A percentile compares a stretch with the other conserved stretches of the same genome.
phyloP scores from a whole-genome alignment of 2,797 vertebrate genomes.

The Micropoecilia bifurca region DNA sequence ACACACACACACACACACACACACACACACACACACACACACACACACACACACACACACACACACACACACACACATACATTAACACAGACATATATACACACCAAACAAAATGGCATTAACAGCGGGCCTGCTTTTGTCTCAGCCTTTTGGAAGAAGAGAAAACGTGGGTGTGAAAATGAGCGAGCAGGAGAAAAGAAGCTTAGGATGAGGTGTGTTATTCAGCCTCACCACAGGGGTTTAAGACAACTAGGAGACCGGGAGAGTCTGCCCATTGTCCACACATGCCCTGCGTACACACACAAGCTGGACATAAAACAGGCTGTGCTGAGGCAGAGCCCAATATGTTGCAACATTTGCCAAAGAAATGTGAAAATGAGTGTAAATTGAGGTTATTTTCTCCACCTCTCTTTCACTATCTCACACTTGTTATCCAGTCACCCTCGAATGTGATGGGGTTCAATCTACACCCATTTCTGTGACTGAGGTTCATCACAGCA shows the following conservation, averaged over 20 bases:
- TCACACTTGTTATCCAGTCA: constrained; percentile 75
- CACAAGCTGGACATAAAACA: constrained; percentile 57
- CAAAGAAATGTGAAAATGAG: constrained; percentile 88
- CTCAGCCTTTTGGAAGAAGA: constrained; percentile 74
- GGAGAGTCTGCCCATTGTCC: constrained; percentile 84
- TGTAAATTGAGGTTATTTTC: constrained; percentile 88
- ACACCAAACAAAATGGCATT: constrained; percentile 61
- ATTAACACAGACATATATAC: constrained; percentile 16
- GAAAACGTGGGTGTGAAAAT: constrained; percentile 78
- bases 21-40: constrained; percentile 34
- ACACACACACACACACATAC: constrained; percentile 19
- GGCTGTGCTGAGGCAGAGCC: constrained; percentile 60
- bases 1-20: constrained; percentile 14
- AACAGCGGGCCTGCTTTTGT: constrained; percentile 73
- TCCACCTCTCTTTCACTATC: constrained; percentile 66
- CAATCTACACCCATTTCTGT: constrained; percentile 47
- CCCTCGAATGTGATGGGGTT: constrained; percentile 60
- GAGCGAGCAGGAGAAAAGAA: constrained; percentile 72
- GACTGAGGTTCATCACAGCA: constrained; percentile 50
- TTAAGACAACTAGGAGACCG: constrained; percentile 76
- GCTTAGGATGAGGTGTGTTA: constrained; percentile 83
- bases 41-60: constrained; percentile 30
- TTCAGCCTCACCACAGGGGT: constrained; percentile 84
- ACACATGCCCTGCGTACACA: constrained; percentile 64
- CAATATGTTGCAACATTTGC: constrained; percentile 81